Conservation (phyloP, 2,888 invertebrate species). For the Adelphocoris suturalis region DNA sequence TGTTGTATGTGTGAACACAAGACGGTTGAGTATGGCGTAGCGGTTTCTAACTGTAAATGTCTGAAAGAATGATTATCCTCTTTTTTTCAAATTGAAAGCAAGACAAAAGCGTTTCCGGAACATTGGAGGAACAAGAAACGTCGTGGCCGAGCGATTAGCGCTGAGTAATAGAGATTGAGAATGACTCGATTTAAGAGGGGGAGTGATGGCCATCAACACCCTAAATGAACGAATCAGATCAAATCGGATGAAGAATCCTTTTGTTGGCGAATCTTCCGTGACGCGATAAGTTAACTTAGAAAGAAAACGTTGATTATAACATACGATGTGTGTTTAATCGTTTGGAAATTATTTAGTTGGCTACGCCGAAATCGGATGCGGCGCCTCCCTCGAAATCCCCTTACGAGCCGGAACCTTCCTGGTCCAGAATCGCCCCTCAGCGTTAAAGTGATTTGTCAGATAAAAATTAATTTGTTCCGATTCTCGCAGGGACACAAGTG, state of each 20-base stretch:
- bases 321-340: slow-evolving; percentile 52
- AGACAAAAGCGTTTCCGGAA: slow-evolving; percentile 13
- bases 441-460: slow-evolving; percentile 24
- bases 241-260: not conserved
- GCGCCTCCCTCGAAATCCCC: slow-evolving; percentile 1
- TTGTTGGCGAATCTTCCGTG: not conserved
- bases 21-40: too few relatives aligned
- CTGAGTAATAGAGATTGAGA: slow-evolving; percentile 20
- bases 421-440: not conserved
- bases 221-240: slow-evolving; percentile 5
- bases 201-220: not conserved
- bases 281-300: slow-evolving; percentile 21
- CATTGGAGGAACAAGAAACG: not conserved
- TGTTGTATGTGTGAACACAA: too few relatives aligned
- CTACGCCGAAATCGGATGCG: slow-evolving; percentile 3
- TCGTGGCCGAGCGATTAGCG: slow-evolving; percentile 25
- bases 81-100: slow-evolving; percentile 22
- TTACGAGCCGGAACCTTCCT: not conserved
- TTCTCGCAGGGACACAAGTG: not conserved
- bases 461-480: not conserved
- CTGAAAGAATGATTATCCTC: not conserved
- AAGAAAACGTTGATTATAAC: not conserved
- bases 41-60: not conserved
- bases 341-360: slow-evolving; percentile 28
- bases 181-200: not conserved